These are phyloP conservation scores for Myiagra hebetior DNA, from an alignment of 2,113 vertebrate species.

Conservation along the genomic window DNA sequence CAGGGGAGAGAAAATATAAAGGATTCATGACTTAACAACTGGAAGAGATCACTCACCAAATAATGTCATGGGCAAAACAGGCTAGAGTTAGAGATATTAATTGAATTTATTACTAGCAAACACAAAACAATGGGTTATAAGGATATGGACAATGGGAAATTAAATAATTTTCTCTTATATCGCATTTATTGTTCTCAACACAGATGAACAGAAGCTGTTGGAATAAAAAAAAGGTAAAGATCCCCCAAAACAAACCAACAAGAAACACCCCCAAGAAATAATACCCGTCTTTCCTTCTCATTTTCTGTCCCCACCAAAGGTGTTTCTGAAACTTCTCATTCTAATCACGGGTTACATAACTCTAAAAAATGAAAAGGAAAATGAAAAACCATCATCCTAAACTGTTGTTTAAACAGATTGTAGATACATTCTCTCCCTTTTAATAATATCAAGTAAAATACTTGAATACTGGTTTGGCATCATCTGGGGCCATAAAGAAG, in stretches of 20 bases:
- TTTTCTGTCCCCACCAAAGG: background rate
- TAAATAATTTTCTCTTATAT: background rate
- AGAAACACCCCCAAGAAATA: background rate
- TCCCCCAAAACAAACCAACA: background rate
- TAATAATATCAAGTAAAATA: background rate
- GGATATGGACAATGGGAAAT: background rate
- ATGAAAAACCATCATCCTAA: fast-evolving
- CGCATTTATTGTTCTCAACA: background rate
- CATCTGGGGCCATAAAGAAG: background rate
- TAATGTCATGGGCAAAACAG: background rate
- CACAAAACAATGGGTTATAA: background rate
- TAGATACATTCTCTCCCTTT: background rate
- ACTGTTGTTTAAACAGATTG: background rate
- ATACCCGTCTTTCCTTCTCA: background rate
- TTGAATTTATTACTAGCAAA: background rate
- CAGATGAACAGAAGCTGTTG: background rate
- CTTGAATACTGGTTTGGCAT: background rate
- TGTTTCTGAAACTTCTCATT: background rate
- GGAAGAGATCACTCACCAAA: background rate
- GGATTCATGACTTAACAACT: background rate
- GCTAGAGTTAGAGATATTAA: background rate
- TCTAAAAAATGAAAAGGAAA: background rate
- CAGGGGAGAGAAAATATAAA: background rate
- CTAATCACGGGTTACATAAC: background rate
- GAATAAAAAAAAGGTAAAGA: background rate